A percentile compares a stretch with the other conserved stretches of the same genome.
phyloP scores from a whole-genome alignment of 2,888 invertebrate genomes.

The Dyspetes luteomarginatus region DNA sequence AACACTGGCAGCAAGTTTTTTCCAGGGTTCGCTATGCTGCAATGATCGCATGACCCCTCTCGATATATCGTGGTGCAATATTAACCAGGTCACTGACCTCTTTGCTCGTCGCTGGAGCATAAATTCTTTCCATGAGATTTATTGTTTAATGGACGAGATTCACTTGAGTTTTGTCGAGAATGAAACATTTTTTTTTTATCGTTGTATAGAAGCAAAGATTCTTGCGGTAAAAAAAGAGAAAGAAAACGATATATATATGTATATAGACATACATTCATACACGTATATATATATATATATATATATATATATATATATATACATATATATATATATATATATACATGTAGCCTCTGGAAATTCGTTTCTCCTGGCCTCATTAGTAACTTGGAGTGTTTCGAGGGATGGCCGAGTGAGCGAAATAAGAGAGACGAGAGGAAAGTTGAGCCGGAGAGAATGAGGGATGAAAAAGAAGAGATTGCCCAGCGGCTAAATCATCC shows the following conservation, averaged over 20 bases:
- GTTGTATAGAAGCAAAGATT: slow-evolving; percentile 2
- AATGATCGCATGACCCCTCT: too few species aligned
- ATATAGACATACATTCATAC: neutral
- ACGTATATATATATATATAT: neutral
- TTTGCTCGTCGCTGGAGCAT: slow-evolving; percentile 48
- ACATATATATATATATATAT: neutral
- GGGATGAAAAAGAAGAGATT: slow-evolving; percentile 55
- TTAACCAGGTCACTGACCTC: slow-evolving; percentile 61
- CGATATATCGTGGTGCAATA: slow-evolving; percentile 51
- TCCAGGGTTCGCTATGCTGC: neutral
- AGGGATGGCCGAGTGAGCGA: slow-evolving; percentile 49
- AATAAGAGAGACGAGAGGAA: slow-evolving; percentile 50
- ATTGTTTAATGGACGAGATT: slow-evolving; percentile 55
- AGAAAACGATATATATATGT: slow-evolving; percentile 1
- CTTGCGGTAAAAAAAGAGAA: slow-evolving; percentile 14
- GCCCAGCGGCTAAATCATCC: slow-evolving; percentile 53
- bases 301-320: neutral
- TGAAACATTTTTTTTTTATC: slow-evolving; percentile 31
- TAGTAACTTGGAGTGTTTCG: slow-evolving; percentile 60
- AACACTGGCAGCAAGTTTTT: slow-evolving; percentile 6
- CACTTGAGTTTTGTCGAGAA: slow-evolving; percentile 33
- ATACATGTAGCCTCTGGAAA: slow-evolving; percentile 27
- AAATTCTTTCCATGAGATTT: slow-evolving; percentile 45
- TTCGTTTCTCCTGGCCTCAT: slow-evolving; percentile 62
- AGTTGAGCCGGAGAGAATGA: slow-evolving; percentile 36